A percentile compares a stretch with the other conserved stretches of the same genome.
Evolutionary conservation across 2,888 invertebrate genomes (phyloP).

Genomic region (Scaptomyza flava): DNA sequence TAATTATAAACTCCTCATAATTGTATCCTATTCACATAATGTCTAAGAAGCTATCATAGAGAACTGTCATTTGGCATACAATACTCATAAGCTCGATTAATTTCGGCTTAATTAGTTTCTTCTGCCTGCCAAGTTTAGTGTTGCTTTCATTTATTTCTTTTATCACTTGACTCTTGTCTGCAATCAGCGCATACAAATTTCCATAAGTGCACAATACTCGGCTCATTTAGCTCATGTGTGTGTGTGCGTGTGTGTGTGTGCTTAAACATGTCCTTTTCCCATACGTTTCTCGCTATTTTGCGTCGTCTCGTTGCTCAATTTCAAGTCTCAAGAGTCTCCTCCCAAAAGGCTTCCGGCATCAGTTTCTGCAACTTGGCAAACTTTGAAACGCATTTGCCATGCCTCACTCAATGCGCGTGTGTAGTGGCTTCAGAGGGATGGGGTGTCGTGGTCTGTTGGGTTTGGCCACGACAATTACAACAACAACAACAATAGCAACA

Average conservation of each 20-base stretch:
- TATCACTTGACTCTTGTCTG: conserved; percentile 33
- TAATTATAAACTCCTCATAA: not conserved
- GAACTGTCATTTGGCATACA: conserved; percentile 1
- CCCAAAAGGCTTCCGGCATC: conserved; percentile 69
- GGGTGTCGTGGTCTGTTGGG: conserved; percentile 45
- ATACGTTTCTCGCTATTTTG: conserved; percentile 13
- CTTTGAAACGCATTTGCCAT: conserved; percentile 72
- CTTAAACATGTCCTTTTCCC: conserved; percentile 37
- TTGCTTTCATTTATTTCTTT: conserved; percentile 55
- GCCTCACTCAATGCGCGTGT: conserved; percentile 33
- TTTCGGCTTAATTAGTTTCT: conserved; percentile 7
- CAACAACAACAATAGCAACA: conserved; percentile 37
- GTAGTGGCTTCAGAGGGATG: not conserved
- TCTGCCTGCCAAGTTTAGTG: conserved; percentile 8
- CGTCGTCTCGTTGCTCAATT: conserved; percentile 30
- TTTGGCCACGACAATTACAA: conserved; percentile 62
- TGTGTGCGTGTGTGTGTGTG: not conserved
- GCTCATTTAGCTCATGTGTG: conserved; percentile 25
- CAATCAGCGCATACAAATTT: conserved; percentile 44
- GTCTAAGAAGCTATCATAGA: not conserved
- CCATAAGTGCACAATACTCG: conserved; percentile 21
- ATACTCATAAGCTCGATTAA: conserved; percentile 10
- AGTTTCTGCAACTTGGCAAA: conserved; percentile 74
- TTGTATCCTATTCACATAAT: not conserved
- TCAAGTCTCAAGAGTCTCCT: conserved; percentile 57